A percentile compares a stretch with the other conserved stretches of the same genome.
phyloP scores from a whole-genome alignment of 30 jellyfish, hydroid and myxozoan genomes.

The Catostylus mosaicus region DNA sequence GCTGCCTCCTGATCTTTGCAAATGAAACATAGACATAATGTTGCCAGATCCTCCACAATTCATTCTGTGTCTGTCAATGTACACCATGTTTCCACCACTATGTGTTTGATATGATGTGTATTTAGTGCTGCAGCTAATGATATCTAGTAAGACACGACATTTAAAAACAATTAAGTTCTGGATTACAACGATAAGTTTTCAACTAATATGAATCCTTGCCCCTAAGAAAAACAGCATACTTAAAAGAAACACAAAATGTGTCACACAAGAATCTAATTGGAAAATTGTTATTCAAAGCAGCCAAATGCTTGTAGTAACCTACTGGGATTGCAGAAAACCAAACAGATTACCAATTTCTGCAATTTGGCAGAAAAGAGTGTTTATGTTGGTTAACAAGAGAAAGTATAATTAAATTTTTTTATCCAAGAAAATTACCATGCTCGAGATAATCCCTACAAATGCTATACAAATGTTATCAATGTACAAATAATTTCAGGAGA shows the following conservation, averaged over 20 bases:
- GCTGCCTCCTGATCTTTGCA: constrained; percentile 37
- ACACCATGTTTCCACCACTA: constrained; percentile 51
- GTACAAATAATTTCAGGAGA: too few species aligned
- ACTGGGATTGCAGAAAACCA: too few species aligned
- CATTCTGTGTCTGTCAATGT: constrained; percentile 47
- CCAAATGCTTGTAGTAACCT: background rate
- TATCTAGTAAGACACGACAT: background rate
- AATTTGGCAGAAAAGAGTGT: too few species aligned
- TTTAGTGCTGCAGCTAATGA: constrained; percentile 37
- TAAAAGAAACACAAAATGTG: background rate
- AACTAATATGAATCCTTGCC: background rate
- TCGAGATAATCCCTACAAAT: too few species aligned
- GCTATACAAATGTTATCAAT: too few species aligned
- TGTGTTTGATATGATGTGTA: constrained; percentile 36
- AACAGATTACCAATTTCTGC: too few species aligned
- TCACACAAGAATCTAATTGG: background rate
- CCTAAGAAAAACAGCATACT: background rate
- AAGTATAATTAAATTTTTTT: too few species aligned
- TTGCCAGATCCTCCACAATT: constrained; percentile 37
- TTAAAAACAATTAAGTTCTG: too few species aligned
- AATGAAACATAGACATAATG: constrained; percentile 21
- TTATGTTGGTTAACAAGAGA: too few species aligned
- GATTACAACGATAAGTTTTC: background rate
- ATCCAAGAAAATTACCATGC: too few species aligned
- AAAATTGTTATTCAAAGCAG: background rate